Conservation (phyloP, 2,797 vertebrate genomes). For the Choloepus didactylus region DNA sequence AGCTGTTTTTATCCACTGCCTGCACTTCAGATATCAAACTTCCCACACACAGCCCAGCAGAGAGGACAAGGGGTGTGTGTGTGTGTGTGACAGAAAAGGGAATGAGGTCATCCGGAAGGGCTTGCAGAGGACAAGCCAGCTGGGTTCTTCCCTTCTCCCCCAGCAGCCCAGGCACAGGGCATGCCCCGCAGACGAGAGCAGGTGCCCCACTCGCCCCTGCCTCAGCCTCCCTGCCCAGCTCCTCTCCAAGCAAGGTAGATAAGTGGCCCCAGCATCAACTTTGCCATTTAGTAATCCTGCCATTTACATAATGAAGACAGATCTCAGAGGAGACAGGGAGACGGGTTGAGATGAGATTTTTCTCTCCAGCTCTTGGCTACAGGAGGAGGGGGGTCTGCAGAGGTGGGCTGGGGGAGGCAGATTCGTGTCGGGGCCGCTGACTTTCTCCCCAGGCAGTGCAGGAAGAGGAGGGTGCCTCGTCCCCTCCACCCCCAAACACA, state of each 20-base stretch:
- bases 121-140: neutral
- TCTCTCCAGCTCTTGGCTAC: neutral
- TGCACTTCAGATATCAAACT: neutral
- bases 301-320: neutral
- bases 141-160: neutral
- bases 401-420: neutral
- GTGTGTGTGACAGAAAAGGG: neutral
- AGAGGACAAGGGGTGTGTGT: neutral
- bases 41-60: neutral
- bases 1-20: too few relatives aligned
- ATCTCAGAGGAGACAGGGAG: neutral
- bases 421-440: neutral
- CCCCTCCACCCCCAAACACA: fast-evolving
- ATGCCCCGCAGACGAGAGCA: neutral
- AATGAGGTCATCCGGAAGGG: neutral
- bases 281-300: neutral
- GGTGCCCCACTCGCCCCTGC: too few relatives aligned
- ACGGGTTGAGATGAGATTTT: neutral
- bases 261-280: neutral
- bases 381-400: neutral
- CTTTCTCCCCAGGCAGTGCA: neutral
- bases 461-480: neutral
- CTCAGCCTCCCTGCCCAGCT: neutral
- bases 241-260: neutral
- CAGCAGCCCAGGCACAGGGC: neutral